Evolutionary conservation across 2,888 invertebrate genomes (phyloP).

Genomic region (Geotrupes spiniger): DNA sequence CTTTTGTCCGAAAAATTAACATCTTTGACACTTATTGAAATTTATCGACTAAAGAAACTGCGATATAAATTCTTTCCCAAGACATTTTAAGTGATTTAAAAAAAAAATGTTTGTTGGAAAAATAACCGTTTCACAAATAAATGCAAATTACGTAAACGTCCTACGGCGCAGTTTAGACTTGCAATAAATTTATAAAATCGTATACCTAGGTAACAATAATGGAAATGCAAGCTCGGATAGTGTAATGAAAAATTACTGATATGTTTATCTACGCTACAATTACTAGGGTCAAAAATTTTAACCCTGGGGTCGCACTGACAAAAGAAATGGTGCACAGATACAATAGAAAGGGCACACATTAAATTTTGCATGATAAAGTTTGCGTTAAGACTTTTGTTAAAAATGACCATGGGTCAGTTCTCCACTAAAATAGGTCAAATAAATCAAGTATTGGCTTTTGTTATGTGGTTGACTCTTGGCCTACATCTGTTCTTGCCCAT

Average conservation of each 20-base stretch:
- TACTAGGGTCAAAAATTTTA: constrained; percentile 49
- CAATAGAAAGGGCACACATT: constrained; percentile 40
- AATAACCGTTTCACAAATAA: too few relatives aligned
- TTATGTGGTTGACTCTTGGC: constrained; percentile 49
- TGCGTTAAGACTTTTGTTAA: constrained; percentile 36
- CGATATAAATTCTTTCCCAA: too few relatives aligned
- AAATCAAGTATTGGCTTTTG: constrained; percentile 49
- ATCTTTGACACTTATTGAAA: constrained; percentile 21
- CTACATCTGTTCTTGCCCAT: constrained; percentile 49
- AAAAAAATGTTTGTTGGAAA: too few relatives aligned
- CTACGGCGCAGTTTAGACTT: too few relatives aligned
- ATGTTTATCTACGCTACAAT: constrained; percentile 50
- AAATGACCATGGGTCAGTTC: constrained; percentile 41
- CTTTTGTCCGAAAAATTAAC: constrained; percentile 27
- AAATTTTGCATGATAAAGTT: constrained; percentile 46
- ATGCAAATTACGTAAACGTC: too few relatives aligned
- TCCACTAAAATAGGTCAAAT: constrained; percentile 45
- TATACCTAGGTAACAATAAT: too few relatives aligned
- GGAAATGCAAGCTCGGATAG: too few relatives aligned
- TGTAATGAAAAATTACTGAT: constrained; percentile 48
- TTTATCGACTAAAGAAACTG: constrained; percentile 12
- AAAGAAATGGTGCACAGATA: constrained; percentile 36
- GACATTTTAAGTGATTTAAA: too few relatives aligned
- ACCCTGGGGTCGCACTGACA: constrained; percentile 45
- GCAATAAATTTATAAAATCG: too few relatives aligned